These are phyloP conservation scores for Protosalanx chinensis DNA, from an alignment of 2,797 vertebrate genomes.

Conservation along the genomic window DNA sequence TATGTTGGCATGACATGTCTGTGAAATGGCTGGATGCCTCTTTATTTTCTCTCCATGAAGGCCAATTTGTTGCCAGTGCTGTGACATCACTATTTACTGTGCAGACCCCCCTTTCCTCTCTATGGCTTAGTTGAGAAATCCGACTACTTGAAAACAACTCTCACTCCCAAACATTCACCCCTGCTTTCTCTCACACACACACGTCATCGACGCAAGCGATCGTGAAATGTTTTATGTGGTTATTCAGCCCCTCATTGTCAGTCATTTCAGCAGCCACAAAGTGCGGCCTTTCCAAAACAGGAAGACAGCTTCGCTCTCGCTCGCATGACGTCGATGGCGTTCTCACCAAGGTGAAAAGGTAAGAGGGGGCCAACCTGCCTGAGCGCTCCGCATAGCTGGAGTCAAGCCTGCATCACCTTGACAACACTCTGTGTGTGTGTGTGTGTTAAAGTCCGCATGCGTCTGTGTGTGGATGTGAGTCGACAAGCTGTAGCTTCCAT, in stretches of 20 bases:
- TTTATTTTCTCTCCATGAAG: not conserved
- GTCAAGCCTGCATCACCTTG: conserved; percentile 51
- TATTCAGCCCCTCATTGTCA: conserved; percentile 11
- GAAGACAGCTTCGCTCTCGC: conserved; percentile 18
- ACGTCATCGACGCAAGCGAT: conserved; percentile 18
- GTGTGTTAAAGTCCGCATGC: conserved; percentile 33
- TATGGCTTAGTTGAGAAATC: not conserved
- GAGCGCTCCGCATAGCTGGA: not conserved
- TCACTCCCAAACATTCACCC: not conserved
- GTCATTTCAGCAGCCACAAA: conserved; percentile 18
- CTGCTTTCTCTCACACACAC: not conserved
- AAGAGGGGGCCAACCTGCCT: conserved; percentile 46
- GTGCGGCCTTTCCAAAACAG: conserved; percentile 6
- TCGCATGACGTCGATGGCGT: conserved; percentile 27
- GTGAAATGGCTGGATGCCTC: conserved; percentile 1
- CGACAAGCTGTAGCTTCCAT: conserved; percentile 61
- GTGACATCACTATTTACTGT: not conserved
- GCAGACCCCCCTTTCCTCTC: not conserved
- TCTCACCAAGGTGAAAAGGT: not conserved
- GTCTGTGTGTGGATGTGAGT: conserved; percentile 54
- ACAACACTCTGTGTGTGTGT: conserved; percentile 42
- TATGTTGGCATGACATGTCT: not conserved
- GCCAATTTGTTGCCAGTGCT: not conserved
- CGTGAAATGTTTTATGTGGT: conserved; percentile 7
- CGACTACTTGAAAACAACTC: conserved; percentile 36